Percentiles rank a stretch among this genome's conserved stretches.
phyloP scores from a whole-genome alignment of 2,113 vertebrate species.

The Steatornis caripensis region DNA sequence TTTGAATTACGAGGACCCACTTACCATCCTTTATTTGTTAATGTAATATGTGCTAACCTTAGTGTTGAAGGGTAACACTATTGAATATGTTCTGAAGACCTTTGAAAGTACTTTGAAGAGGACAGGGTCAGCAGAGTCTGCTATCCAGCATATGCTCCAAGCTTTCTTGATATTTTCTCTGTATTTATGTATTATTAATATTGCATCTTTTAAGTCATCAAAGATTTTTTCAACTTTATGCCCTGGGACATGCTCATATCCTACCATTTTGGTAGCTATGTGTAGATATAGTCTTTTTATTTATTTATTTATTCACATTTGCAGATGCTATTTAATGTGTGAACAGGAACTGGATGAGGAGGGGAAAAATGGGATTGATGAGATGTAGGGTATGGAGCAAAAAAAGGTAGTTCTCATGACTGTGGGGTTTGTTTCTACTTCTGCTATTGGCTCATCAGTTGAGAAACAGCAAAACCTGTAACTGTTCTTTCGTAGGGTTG shows the following conservation, averaged over 20 bases:
- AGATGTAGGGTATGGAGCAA: neutral
- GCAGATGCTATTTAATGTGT: neutral
- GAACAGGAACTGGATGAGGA: neutral
- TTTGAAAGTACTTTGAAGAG: constrained; percentile 35
- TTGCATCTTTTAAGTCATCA: constrained; percentile 24
- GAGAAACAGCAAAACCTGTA: neutral
- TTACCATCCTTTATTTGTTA: constrained; percentile 8
- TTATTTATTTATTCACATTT: neutral
- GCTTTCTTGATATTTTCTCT: neutral
- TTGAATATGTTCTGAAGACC: neutral
- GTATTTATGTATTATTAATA: constrained; percentile 41
- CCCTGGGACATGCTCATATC: neutral
- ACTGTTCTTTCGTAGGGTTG: neutral
- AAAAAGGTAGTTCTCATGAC: neutral
- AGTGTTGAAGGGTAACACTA: neutral
- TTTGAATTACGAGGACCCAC: neutral
- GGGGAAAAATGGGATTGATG: neutral
- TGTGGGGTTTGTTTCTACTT: neutral
- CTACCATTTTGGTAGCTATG: neutral
- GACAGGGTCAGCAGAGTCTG: neutral
- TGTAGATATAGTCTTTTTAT: neutral
- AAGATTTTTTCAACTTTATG: constrained; percentile 15
- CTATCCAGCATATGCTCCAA: neutral
- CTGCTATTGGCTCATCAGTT: neutral
- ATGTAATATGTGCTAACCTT: neutral